phyloP scores from a whole-genome alignment of 2,888 invertebrate species.

The Pterobdella sp. region DNA sequence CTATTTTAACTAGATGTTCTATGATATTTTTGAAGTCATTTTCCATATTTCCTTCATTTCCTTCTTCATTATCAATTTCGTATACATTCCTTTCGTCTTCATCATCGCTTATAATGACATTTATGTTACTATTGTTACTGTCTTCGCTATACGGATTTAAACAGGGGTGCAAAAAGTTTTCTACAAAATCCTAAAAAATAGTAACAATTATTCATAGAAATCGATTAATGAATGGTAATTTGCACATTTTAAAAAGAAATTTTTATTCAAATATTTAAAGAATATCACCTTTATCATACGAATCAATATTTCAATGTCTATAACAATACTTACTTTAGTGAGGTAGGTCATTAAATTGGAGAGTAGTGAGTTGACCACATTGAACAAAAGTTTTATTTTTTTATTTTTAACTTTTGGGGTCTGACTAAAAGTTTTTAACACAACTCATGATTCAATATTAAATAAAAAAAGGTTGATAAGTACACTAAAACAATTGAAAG shows the following conservation, averaged over 20 bases:
- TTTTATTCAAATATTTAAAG: too few species aligned
- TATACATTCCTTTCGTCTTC: not conserved
- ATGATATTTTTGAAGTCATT: too few species aligned
- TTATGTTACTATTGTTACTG: not conserved
- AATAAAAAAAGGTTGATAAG: too few species aligned
- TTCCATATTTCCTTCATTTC: not conserved
- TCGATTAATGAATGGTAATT: not conserved
- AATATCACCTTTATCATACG: not conserved
- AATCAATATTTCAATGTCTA: not conserved
- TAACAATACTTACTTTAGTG: not conserved
- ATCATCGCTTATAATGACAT: not conserved
- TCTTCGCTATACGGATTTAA: not conserved
- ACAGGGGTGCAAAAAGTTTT: not conserved
- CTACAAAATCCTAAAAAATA: slow-evolving; percentile 6
- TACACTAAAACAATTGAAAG: too few species aligned
- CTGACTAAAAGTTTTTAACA: not conserved
- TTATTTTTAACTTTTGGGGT: not conserved
- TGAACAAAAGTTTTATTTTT: not conserved
- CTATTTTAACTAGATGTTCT: too few species aligned
- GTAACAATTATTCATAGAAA: too few species aligned
- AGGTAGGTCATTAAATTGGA: not conserved
- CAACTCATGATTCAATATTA: too few species aligned
- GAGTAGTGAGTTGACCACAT: not conserved
- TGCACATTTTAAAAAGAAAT: not conserved
- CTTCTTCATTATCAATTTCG: not conserved